Conservation (phyloP, 2,113 vertebrate species). For the Ptyas mucosa region DNA sequence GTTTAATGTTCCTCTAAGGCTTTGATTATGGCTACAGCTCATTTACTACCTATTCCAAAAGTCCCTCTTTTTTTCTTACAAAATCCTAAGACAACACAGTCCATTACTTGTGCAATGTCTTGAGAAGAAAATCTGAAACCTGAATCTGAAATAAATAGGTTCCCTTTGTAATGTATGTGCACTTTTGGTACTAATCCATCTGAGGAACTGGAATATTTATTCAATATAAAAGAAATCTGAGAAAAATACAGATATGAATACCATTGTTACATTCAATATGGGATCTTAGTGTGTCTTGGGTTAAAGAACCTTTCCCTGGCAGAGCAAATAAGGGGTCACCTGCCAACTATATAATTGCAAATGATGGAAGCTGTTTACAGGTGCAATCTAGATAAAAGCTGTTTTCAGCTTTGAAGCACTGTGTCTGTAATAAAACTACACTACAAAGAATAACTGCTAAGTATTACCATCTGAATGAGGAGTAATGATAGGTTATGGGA, state of each 20-base stretch:
- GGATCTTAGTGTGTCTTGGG: background rate
- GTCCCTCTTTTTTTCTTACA: conserved; percentile 6
- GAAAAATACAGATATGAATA: background rate
- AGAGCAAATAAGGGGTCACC: background rate
- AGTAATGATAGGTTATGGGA: background rate
- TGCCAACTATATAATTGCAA: background rate
- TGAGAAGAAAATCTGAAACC: conserved; percentile 30
- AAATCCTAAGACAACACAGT: conserved; percentile 32
- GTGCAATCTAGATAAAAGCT: conserved; percentile 6
- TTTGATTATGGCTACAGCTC: conserved; percentile 1
- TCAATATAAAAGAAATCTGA: background rate
- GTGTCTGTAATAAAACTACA: background rate
- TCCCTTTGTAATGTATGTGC: conserved; percentile 35
- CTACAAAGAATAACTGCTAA: background rate
- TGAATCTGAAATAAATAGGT: conserved; percentile 23
- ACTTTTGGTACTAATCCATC: conserved; percentile 22
- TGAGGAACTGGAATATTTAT: background rate
- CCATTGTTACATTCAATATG: background rate
- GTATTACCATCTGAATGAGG: background rate
- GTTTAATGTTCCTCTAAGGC: conserved; percentile 15
- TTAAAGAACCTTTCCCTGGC: background rate
- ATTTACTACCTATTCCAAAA: conserved; percentile 6
- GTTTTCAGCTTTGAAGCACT: background rate
- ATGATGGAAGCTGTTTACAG: background rate
- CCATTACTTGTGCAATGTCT: conserved; percentile 38